These are phyloP conservation scores for Drosophila mercatorum DNA, from an alignment of 2,888 invertebrate genomes.

Conservation along the genomic window DNA sequence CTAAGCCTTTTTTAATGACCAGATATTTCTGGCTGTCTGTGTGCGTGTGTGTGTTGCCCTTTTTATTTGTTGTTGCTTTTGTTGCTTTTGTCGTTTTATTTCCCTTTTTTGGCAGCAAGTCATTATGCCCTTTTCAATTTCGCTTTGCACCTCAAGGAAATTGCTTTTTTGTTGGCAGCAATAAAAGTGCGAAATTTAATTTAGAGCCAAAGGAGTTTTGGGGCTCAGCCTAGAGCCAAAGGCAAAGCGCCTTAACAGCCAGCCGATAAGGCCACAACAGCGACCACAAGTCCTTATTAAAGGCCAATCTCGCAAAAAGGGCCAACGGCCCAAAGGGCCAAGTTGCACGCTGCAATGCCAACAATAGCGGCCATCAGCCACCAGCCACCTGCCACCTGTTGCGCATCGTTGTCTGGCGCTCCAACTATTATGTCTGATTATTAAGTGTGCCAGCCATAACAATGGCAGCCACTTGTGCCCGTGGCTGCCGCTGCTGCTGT, in stretches of 20 bases:
- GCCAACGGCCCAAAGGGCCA: constrained; percentile 1
- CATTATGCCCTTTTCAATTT: constrained; percentile 77
- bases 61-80: constrained; percentile 30
- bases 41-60: constrained; percentile 28
- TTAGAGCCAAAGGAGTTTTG: constrained; percentile 50
- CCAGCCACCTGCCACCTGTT: constrained; percentile 73
- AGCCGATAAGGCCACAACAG: constrained; percentile 21
- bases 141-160: constrained; percentile 71
- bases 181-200: constrained; percentile 76
- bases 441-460: constrained; percentile 65
- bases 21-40: constrained; percentile 33
- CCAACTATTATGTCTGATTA: constrained; percentile 72
- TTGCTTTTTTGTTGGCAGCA: constrained; percentile 69
- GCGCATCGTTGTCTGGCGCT: constrained; percentile 49
- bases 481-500: constrained; percentile 10
- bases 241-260: constrained; percentile 27
- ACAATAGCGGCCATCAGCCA: constrained; percentile 9
- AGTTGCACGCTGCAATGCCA: constrained; percentile 33
- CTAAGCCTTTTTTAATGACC: constrained; percentile 77
- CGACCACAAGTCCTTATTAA: constrained; percentile 59
- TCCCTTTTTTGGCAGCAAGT: constrained; percentile 42
- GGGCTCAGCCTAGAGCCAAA: constrained; percentile 36
- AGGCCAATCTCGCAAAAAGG: constrained; percentile 44
- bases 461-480: constrained; percentile 55
- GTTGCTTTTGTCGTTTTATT: constrained; percentile 2